Evolutionary conservation across 2,113 vertebrate species (phyloP).

Genomic region (Panthera tigris): DNA sequence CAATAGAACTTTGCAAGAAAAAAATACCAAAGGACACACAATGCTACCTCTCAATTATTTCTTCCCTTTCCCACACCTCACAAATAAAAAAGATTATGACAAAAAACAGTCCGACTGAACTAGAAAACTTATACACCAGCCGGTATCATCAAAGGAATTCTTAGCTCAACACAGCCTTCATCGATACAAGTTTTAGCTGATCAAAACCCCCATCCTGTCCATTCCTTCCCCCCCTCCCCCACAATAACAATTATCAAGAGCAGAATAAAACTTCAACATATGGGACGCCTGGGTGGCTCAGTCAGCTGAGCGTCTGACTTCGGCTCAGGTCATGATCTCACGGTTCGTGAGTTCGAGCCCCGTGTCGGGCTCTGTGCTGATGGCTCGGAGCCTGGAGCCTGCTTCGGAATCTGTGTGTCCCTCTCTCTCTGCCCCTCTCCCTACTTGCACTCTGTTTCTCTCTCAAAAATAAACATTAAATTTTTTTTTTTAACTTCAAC

Average conservation of each 20-base stretch:
- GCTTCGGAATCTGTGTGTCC: too few relatives aligned
- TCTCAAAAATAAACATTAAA: too few relatives aligned
- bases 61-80: background rate
- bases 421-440: too few relatives aligned
- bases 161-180: background rate
- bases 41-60: background rate
- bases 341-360: too few relatives aligned
- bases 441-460: too few relatives aligned
- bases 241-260: rapidly evolving
- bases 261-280: background rate
- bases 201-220: background rate
- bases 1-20: background rate
- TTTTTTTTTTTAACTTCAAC: too few relatives aligned
- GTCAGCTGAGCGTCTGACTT: too few relatives aligned
- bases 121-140: background rate
- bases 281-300: too few relatives aligned
- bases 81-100: background rate
- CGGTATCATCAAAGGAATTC: background rate
- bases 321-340: too few relatives aligned
- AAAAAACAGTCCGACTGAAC: background rate
- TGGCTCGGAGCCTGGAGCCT: too few relatives aligned
- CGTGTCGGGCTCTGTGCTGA: too few relatives aligned
- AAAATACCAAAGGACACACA: background rate
- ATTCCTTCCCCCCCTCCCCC: rapidly evolving
- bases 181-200: background rate